Base-by-base conservation (phyloP, 2,797 vertebrate species). In the Anabacerthia variegaticeps region DNA sequence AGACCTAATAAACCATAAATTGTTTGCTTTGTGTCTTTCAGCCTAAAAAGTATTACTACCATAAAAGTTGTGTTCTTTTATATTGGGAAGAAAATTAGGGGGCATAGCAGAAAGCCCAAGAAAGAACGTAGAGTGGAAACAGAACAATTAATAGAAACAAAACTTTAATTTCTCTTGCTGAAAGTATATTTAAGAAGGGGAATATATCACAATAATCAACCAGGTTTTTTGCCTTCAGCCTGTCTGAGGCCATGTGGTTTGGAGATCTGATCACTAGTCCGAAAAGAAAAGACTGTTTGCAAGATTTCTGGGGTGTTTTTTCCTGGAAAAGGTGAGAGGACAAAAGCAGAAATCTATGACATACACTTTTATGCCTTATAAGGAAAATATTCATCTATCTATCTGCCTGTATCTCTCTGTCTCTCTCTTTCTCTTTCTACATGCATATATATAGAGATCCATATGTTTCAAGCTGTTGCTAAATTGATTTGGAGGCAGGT, bases 161-260 rank as follows among this genome's bases (percentile, higher is more conserved):
- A 92, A 63, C 16, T 73, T 88, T 43, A 21, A 66, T 93, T 92
- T 95, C 5, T 95, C 37, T 93, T 96, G 75, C 43, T 96, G 86
- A 96, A 96, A 95, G 72, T 96, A 24, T 96, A 88, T 96, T 91
- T 96, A 34, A 96, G 89, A 85, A 72, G 73, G 62, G 87, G 59
- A 96, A 85, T 95, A 93, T 97, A 91, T 39, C 87, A 92, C 96
- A 97, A 96, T 97, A 96, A 95, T 93, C 97, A 97, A 96, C 80
- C 20, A 92, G 89, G 85, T 96, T 96, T 96, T 97, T 96, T 97
- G 96, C 96, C 96, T 97, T 97, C 95, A 97, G 96, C 95, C 96
- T 97, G 82, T 97, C 94, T 97, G 96, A 96, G 96, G 96, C 93
- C 93, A 97, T 97, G 96, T 96, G 94, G 88, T 95, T 97, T 97